A percentile compares a stretch with the other conserved stretches of the same genome.
Conservation (phyloP, 1,140 invertebrate genomes). For the Belonocnema kinseyi region DNA sequence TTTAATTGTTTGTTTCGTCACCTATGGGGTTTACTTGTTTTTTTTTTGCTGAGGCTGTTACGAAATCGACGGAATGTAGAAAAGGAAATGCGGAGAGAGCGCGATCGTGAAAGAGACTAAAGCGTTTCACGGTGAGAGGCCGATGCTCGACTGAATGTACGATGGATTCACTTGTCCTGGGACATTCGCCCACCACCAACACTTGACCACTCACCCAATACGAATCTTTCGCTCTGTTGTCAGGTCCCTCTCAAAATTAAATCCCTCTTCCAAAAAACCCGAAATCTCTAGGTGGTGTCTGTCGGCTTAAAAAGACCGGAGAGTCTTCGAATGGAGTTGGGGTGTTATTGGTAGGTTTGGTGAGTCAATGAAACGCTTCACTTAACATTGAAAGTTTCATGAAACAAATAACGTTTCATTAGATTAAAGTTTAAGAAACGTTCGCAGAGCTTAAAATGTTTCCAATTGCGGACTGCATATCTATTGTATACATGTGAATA, state of each 20-base stretch:
- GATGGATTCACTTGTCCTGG: constrained; percentile 63
- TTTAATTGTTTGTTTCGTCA: not conserved
- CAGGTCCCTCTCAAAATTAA: constrained; percentile 10
- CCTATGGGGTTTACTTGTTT: not conserved
- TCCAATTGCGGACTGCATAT: no score
- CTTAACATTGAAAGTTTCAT: no score
- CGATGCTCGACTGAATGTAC: constrained; percentile 67
- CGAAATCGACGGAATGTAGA: constrained; percentile 13
- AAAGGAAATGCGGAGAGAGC: constrained; percentile 17
- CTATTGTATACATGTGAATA: no score
- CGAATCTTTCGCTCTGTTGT: constrained; percentile 47
- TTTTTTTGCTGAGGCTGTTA: not conserved
- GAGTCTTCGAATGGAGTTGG: not conserved
- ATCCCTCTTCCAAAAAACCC: constrained; percentile 10
- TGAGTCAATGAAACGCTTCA: no score
- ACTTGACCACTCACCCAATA: constrained; percentile 52
- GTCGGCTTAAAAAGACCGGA: not conserved
- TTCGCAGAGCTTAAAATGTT: no score
- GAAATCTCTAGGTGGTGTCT: not conserved
- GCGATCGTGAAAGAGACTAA: constrained; percentile 19
- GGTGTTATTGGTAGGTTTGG: no score
- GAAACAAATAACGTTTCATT: no score
- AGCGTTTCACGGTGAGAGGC: constrained; percentile 66
- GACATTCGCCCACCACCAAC: constrained; percentile 63
- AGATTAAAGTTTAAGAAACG: no score